These are phyloP conservation scores for Calephelis perditalis DNA, from an alignment of 2,888 invertebrate species.

Conservation along the genomic window DNA sequence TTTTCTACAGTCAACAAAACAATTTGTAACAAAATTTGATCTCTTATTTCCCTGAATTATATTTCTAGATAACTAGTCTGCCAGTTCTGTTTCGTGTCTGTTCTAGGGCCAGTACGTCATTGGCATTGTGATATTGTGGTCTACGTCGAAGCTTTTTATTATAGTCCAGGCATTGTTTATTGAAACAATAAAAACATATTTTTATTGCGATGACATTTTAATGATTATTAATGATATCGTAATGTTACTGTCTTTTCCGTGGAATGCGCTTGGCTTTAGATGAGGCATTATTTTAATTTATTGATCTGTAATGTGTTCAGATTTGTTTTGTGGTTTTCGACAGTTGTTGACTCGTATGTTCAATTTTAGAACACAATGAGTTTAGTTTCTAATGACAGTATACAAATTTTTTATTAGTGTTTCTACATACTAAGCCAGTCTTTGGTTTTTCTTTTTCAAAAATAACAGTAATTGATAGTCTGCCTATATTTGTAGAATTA, in stretches of 20 bases:
- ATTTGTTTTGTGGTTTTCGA: slow-evolving; percentile 8
- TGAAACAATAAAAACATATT: slow-evolving; percentile 68
- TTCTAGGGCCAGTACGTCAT: slow-evolving; percentile 60
- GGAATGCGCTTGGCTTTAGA: slow-evolving; percentile 27
- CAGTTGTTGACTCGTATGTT: slow-evolving; percentile 5
- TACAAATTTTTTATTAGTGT: too few species aligned
- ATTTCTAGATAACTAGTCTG: not conserved
- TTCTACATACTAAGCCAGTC: too few species aligned
- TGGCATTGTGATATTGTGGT: slow-evolving; percentile 53
- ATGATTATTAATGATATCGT: slow-evolving; percentile 59
- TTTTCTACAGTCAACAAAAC: too few species aligned
- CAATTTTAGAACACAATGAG: not conserved
- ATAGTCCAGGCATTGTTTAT: slow-evolving; percentile 66
- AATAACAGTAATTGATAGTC: too few species aligned
- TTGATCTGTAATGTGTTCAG: slow-evolving; percentile 19
- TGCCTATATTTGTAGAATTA: too few species aligned
- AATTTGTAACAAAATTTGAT: too few species aligned
- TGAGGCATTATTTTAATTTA: slow-evolving; percentile 33
- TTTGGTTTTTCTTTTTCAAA: too few species aligned
- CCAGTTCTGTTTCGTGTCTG: slow-evolving; percentile 22
- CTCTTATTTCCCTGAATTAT: too few species aligned
- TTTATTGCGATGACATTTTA: slow-evolving; percentile 62
- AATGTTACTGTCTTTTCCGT: slow-evolving; percentile 37
- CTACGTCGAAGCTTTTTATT: slow-evolving; percentile 60
- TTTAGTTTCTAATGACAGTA: too few species aligned